Evolutionary conservation across 1,140 invertebrate species (phyloP).

Genomic region (Drosophila pruinosa): DNA sequence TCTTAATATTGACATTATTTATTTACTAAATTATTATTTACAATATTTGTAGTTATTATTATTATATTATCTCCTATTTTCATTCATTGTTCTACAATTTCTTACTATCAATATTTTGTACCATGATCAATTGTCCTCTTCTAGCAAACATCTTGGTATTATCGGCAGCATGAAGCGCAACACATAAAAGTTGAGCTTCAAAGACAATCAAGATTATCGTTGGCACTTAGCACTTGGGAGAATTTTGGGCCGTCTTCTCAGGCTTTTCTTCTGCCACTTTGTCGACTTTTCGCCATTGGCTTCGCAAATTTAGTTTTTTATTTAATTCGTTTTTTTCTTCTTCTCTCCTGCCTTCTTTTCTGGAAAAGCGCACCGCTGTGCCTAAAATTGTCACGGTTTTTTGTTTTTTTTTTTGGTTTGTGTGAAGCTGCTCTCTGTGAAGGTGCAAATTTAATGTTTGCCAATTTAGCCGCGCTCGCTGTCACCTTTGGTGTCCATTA

Average conservation of each 20-base stretch:
- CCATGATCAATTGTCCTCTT: not conserved
- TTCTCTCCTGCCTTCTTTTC: constrained; percentile 39
- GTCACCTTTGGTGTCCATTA: constrained; percentile 81
- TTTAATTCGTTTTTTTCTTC: constrained; percentile 12
- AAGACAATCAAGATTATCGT: constrained; percentile 12
- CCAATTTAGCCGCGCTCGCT: constrained; percentile 75
- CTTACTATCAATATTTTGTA: not conserved
- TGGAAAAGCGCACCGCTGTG: constrained; percentile 78
- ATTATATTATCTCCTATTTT: too few species aligned
- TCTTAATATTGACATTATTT: too few species aligned
- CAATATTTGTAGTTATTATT: too few species aligned
- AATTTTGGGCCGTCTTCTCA: constrained; percentile 1
- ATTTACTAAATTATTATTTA: too few species aligned
- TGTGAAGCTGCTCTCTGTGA: constrained; percentile 52
- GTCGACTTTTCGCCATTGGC: constrained; percentile 20
- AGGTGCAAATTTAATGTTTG: constrained; percentile 81
- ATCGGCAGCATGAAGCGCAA: not conserved
- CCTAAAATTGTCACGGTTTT: constrained; percentile 77
- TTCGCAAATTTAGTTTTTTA: constrained; percentile 8
- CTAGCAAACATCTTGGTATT: not conserved
- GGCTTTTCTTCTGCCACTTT: constrained; percentile 31
- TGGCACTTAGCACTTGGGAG: not conserved
- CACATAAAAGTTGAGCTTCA: not conserved
- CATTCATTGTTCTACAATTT: too few species aligned
- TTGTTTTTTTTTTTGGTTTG: not conserved